Evolutionary conservation across 2,113 vertebrate genomes (phyloP).

Genomic region (Syrrhaptes paradoxus): DNA sequence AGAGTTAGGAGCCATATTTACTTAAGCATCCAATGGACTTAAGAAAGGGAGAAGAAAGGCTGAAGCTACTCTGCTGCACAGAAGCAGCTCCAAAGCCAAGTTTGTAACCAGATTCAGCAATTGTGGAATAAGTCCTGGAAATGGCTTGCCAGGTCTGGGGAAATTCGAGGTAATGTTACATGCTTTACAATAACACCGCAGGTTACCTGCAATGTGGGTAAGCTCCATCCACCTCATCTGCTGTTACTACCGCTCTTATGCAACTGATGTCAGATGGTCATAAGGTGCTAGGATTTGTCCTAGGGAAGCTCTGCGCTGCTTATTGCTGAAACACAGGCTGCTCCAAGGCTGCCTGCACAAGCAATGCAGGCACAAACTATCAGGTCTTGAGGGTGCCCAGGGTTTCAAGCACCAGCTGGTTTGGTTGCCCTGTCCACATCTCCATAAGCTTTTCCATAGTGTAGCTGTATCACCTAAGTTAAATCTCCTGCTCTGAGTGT

Average conservation of each 20-base stretch:
- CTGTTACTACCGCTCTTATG: background rate
- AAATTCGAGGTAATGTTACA: background rate
- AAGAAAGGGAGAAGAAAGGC: background rate
- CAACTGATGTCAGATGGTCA: rapidly evolving
- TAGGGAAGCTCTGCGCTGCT: background rate
- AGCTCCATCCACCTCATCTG: background rate
- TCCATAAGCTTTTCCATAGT: background rate
- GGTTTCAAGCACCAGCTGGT: rapidly evolving
- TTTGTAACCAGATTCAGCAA: background rate
- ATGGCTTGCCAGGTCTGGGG: background rate
- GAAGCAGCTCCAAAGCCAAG: background rate
- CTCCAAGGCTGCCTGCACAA: background rate
- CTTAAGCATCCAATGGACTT: background rate
- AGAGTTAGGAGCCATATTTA: background rate
- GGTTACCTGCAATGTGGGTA: background rate
- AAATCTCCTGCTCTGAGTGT: background rate
- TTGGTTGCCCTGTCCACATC: background rate
- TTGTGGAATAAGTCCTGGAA: background rate
- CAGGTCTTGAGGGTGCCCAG: background rate
- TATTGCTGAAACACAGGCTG: background rate
- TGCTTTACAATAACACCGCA: background rate
- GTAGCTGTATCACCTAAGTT: background rate
- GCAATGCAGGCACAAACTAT: background rate
- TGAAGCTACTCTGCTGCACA: background rate
- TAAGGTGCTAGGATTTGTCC: background rate